Conservation (phyloP, 2,797 vertebrate genomes). For the Pseudopleuronectes americanus region DNA sequence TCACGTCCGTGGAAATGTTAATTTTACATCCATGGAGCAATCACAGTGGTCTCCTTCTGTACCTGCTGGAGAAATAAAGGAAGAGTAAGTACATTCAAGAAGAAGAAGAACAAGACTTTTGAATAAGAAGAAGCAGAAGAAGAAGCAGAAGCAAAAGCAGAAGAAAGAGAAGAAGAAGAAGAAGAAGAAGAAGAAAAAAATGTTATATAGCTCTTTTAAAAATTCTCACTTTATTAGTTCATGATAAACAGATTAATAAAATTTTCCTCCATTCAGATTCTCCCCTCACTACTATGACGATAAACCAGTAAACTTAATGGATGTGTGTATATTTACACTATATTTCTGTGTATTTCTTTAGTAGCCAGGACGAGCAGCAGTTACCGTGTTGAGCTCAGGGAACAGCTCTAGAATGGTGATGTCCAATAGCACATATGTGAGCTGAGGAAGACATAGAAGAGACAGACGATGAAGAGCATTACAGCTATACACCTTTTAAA, state of each 20-base stretch:
- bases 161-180: no score
- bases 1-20: not conserved
- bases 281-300: no score
- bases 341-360: not conserved
- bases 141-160: no score
- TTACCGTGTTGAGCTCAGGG: conserved; percentile 94
- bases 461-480: conserved; percentile 8
- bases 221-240: no score
- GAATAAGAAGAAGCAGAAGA: no score
- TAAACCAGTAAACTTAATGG: no score
- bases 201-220: no score
- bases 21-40: conserved; percentile 87
- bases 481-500: not conserved
- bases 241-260: not conserved
- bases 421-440: conserved; percentile 95
- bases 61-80: conserved; percentile 75
- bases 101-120: no score
- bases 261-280: not conserved
- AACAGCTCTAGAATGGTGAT: conserved; percentile 94
- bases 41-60: conserved; percentile 84
- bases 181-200: no score
- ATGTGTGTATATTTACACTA: not conserved
- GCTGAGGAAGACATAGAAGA: conserved; percentile 73
- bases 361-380: not conserved
- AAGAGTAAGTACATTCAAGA: not conserved